Conservation (phyloP, 2,797 vertebrate genomes). For the Sorex maritimensis region DNA sequence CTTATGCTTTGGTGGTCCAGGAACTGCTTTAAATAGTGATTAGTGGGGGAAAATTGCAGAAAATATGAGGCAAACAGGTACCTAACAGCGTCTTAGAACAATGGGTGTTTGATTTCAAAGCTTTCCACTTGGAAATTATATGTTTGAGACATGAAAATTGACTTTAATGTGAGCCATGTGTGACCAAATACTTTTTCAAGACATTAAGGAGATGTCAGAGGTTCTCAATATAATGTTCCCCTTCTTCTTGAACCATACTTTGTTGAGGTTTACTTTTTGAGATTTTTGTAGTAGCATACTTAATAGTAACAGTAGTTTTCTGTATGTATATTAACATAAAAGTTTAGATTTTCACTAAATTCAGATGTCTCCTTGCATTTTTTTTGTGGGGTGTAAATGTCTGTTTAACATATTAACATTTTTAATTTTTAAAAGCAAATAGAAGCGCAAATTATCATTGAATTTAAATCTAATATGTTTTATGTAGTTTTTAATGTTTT, state of each 20-base stretch:
- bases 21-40: constrained; percentile 79
- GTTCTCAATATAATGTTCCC: constrained; percentile 62
- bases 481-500: constrained; percentile 48
- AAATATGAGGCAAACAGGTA: constrained; percentile 73
- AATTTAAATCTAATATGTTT: constrained; percentile 19
- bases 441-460: constrained; percentile 21
- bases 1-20: constrained; percentile 84
- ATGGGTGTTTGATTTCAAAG: constrained; percentile 84
- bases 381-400: neutral
- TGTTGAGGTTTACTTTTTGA: constrained; percentile 42
- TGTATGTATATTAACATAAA: constrained; percentile 47
- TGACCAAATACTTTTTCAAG: constrained; percentile 74
- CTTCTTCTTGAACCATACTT: neutral
- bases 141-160: constrained; percentile 86
- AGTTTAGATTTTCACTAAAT: constrained; percentile 55
- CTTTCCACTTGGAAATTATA: constrained; percentile 77
- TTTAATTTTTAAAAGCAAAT: constrained; percentile 47
- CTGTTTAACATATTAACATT: constrained; percentile 11
- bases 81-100: constrained; percentile 76
- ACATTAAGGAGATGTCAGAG: constrained; percentile 66
- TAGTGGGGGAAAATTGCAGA: constrained; percentile 67
- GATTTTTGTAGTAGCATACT: constrained; percentile 34
- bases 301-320: constrained; percentile 33
- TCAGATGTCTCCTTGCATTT: constrained; percentile 46
- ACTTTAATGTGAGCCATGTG: constrained; percentile 87